phyloP scores from a whole-genome alignment of 2,113 vertebrate genomes.

The Abramis brama region DNA sequence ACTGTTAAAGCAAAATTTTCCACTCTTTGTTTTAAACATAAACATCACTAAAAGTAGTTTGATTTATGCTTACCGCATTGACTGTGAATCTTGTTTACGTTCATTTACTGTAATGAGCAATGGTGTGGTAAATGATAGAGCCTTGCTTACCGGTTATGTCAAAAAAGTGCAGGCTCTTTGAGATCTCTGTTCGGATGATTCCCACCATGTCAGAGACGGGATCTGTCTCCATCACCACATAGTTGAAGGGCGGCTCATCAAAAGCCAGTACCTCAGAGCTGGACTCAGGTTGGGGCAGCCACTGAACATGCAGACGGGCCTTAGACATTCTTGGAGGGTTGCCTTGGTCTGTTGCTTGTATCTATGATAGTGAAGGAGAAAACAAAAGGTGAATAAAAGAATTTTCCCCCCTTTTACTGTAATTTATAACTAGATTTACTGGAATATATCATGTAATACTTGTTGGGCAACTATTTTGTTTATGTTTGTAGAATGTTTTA shows the following conservation, averaged over 20 bases:
- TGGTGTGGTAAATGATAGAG: not conserved
- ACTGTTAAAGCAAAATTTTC: no score
- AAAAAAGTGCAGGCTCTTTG: constrained; percentile 85
- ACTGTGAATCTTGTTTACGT: no score
- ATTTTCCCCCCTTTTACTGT: not conserved
- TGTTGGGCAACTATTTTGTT: not conserved
- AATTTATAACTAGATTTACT: not conserved
- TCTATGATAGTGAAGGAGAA: constrained; percentile 67
- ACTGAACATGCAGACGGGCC: constrained; percentile 88
- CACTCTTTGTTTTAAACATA: no score
- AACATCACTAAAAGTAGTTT: no score
- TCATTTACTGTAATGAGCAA: not conserved
- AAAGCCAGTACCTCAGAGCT: constrained; percentile 81
- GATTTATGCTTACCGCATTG: no score
- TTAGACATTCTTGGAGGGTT: constrained; percentile 80
- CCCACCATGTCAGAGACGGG: constrained; percentile 94
- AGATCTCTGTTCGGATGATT: constrained; percentile 86
- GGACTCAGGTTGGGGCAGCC: constrained; percentile 79
- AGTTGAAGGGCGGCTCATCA: constrained; percentile 87
- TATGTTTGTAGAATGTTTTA: no score
- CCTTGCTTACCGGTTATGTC: constrained; percentile 85
- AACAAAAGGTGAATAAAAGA: not conserved
- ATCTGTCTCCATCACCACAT: constrained; percentile 93
- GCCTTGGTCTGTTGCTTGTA: constrained; percentile 88
- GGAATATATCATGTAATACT: not conserved